These are phyloP conservation scores for Madoqua kirkii DNA, from an alignment of 2,113 vertebrate genomes.

Conservation along the genomic window DNA sequence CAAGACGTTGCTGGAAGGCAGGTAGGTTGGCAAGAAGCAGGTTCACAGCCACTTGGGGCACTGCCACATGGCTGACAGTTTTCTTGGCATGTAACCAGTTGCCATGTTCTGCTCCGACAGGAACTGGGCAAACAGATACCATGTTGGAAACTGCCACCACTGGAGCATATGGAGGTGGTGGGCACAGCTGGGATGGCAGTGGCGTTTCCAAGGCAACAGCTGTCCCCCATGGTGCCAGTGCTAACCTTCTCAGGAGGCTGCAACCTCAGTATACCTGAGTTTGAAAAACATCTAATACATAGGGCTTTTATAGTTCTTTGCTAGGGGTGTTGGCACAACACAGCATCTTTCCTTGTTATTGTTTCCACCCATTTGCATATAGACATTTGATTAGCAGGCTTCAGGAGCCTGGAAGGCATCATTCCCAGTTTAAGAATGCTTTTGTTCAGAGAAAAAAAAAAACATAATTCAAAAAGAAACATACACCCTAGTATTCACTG, in stretches of 20 bases:
- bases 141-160: not conserved
- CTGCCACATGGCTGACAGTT: not conserved
- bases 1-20: not conserved
- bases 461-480: not conserved
- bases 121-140: conserved; percentile 55
- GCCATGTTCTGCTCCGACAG: conserved; percentile 58
- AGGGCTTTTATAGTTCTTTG: conserved; percentile 51
- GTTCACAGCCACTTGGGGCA: not conserved
- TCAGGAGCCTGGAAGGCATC: not conserved
- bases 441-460: not conserved
- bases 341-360: conserved; percentile 63
- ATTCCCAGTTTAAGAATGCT: not conserved
- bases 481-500: not conserved
- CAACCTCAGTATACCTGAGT: not conserved
- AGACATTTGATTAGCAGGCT: conserved; percentile 66
- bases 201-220: not conserved
- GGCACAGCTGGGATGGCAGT: not conserved
- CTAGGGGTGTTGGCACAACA: not conserved
- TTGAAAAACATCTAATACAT: not conserved
- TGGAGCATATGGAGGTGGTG: not conserved
- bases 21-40: not conserved
- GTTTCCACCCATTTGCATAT: not conserved
- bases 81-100: conserved; percentile 55
- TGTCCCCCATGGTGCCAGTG: not conserved
- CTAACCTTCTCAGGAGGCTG: not conserved